Conservation (phyloP, 2,888 invertebrate genomes). For the Mellilla xanthometata region DNA sequence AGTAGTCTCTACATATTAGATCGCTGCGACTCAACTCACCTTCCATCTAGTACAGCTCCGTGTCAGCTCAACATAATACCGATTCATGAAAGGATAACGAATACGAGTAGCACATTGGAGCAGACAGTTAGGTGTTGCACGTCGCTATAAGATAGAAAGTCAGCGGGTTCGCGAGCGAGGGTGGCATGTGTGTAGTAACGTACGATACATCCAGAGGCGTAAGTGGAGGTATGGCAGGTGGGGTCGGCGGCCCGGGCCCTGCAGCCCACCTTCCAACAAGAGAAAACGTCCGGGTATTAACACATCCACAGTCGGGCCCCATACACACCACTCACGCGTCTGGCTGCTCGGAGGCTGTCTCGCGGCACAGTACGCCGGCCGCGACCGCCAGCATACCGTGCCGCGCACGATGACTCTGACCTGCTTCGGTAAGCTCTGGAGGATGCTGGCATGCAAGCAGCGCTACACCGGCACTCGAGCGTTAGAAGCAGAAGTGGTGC, state of each 20-base stretch:
- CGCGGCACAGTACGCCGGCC: slow-evolving; percentile 12
- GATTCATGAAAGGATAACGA: slow-evolving; percentile 22
- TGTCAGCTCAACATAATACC: slow-evolving; percentile 24
- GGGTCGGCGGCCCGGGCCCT: slow-evolving; percentile 80
- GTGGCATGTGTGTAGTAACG: slow-evolving; percentile 56
- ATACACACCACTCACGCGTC: slow-evolving; percentile 79
- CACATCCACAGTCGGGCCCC: slow-evolving; percentile 65
- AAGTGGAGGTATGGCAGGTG: slow-evolving; percentile 83
- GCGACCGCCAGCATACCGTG: slow-evolving; percentile 10
- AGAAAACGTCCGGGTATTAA: slow-evolving; percentile 76
- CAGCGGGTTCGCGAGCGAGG: slow-evolving; percentile 33
- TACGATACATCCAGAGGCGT: slow-evolving; percentile 84
- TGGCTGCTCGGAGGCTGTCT: slow-evolving; percentile 57
- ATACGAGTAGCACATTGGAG: slow-evolving; percentile 13
- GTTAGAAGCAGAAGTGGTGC: slow-evolving; percentile 76
- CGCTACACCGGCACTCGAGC: slow-evolving; percentile 60
- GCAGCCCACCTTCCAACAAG: slow-evolving; percentile 81
- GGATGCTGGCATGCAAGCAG: slow-evolving; percentile 43
- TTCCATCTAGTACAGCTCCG: not conserved
- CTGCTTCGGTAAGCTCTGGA: slow-evolving; percentile 7
- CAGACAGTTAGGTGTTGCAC: slow-evolving; percentile 29
- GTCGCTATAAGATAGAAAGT: too few relatives aligned
- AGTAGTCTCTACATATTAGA: too few relatives aligned
- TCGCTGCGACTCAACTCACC: too few relatives aligned
- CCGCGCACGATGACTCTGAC: slow-evolving; percentile 2